Base-by-base conservation (phyloP, 2,888 invertebrate species). In the Erannis defoliaria region DNA sequence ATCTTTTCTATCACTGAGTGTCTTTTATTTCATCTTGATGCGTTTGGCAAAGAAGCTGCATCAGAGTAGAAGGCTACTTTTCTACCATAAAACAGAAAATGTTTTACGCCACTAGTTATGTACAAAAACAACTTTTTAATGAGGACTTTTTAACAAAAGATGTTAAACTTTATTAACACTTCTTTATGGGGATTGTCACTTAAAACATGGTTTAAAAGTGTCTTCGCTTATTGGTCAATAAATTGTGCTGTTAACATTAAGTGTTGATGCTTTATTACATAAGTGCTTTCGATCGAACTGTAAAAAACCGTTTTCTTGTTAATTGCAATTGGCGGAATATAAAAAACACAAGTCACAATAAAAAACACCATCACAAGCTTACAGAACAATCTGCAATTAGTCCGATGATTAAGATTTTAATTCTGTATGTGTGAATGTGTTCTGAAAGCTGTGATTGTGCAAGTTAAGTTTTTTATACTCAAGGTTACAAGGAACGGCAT, bases 141-240 rank as follows among this genome's bases (percentile, higher is more conserved):
- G 2, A 31, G 12, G 12, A 46, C 1, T 12, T 46, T 9, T 45
- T 26, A 26, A 9, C 5, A 33, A 19, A 46, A 12, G 2, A 6
- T 29, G 31, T 16, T 9, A 19, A 33, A n/a, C 31, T 18, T 46
- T 31, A 33, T 18, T 16, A 46, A 16, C 26, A 26, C 43, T 23
- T 42, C 6, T 50, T 57, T 50, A 57, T 26, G 35, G 35, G 26
- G 1, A n/a, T 33, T n/a, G 42, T 57, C 35, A 50, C n/a, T 48
- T 38, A 55, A 31, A 31, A 21, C 12, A 31, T 16, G 18, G 2
- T 19, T 46, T 45, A 29, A 31, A 56, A 38, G 49, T 49, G 31
- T 55, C 1, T 46, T 55, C 31, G 49, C 18, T 58, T 46, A 58
- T 46, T 51, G 31, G n/a, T n/a, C 46, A 35, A 53, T 58, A 46